Base-by-base conservation (phyloP, 2,797 vertebrate genomes). In the Falco naumanni region DNA sequence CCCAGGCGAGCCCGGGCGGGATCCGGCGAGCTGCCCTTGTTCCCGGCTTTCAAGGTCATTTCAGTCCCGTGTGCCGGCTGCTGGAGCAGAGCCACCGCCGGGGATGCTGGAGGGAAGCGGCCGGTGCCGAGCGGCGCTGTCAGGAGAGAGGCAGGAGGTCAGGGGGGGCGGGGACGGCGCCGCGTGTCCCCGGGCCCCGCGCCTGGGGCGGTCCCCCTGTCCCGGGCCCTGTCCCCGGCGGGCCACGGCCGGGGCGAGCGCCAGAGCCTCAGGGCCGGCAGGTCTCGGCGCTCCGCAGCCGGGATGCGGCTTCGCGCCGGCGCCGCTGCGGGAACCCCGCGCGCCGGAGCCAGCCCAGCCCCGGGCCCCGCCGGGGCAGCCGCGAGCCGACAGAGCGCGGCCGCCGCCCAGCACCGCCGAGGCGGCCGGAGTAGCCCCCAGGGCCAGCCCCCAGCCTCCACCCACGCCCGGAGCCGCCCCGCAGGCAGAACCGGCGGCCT, bases 21-120 rank as follows among this genome's bases (percentile, higher is more conserved):
- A 87, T 89, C 47, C 82, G 34, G 48, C 33, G 43, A 76, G 77
- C 85, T 90, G 94, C 90, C 95, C 92, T 95, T 96, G 92, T 41
- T 87, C 56, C 47, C 61, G 33, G 56, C 71, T 61, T n/a, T 88
- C 96, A 96, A 96, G 94, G 96, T 93, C 93, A 91, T 93, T 93
- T 74, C 92, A 94, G 33, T 51, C 65, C 90, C 86, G 79, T 43
- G 83, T 59, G 83, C 37, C 4, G 79, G 88, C 82, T 39, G 65
- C 90, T 93, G 93, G 95, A 95, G 92, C 65, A 16, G 68, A 88
- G 87, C 91, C 91, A 90, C 91, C 9, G 53, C 71, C 41, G 57
- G 10, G 68, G 95, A 94, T 85, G 88, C 79, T 51, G 90, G 72
- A 77, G 86, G 76, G 64, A 64, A 85, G 45, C 56, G 72, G 92